Evolutionary conservation across 2,113 vertebrate species (phyloP).

Genomic region (Ammodytes marinus): DNA sequence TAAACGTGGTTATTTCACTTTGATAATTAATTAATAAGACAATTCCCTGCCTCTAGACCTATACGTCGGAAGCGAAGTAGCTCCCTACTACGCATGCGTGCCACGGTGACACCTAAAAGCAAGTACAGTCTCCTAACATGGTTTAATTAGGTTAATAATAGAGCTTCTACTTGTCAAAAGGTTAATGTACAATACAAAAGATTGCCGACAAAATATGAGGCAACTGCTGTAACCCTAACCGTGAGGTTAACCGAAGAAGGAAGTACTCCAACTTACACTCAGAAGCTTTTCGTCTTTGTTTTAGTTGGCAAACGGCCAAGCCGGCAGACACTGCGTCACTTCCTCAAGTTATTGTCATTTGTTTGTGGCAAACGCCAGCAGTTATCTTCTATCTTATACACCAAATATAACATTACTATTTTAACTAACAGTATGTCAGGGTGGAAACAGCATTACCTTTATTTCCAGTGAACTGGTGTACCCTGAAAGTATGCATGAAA

Average conservation of each 20-base stretch:
- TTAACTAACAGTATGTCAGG: neutral
- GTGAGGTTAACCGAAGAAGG: slow-evolving; percentile 17
- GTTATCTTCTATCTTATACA: slow-evolving; percentile 43
- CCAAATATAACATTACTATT: slow-evolving; percentile 39
- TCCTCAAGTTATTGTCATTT: slow-evolving; percentile 77
- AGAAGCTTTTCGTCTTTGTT: slow-evolving; percentile 37
- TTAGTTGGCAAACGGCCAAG: slow-evolving; percentile 21
- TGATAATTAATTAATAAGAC: neutral
- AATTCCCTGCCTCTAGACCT: neutral
- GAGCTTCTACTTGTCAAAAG: neutral
- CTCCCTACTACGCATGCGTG: slow-evolving; percentile 13
- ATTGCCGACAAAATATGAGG: neutral
- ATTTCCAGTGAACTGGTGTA: neutral
- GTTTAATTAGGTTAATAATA: neutral
- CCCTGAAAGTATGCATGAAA: neutral
- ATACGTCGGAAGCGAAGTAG: neutral
- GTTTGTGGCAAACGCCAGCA: slow-evolving; percentile 63
- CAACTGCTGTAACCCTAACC: too few relatives aligned
- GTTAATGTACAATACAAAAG: neutral
- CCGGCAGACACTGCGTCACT: slow-evolving; percentile 74
- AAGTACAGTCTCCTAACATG: neutral
- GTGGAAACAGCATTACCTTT: neutral
- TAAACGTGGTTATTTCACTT: neutral
- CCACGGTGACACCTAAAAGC: neutral
- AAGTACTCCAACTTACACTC: slow-evolving; percentile 24